Percentiles rank a stretch among this genome's conserved stretches.
These are phyloP conservation scores for Mastacembelus armatus DNA, from an alignment of 2,797 vertebrate genomes.

Conservation along the genomic window DNA sequence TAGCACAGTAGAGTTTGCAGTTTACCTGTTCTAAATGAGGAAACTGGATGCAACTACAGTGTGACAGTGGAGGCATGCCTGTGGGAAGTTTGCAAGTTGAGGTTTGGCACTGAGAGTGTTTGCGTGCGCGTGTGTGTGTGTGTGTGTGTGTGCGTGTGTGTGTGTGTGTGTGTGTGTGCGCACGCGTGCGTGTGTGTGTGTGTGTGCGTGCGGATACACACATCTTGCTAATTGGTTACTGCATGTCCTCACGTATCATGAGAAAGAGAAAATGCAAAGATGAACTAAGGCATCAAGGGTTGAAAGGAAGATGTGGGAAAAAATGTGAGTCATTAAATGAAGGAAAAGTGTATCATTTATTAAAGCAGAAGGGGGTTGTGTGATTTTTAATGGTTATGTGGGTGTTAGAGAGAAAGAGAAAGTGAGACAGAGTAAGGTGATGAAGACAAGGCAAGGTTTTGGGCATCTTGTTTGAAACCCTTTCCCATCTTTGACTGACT, in stretches of 20 bases:
- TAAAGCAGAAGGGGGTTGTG: conserved; percentile 23
- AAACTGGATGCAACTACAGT: conserved; percentile 57
- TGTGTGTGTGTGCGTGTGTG: conserved; percentile 28
- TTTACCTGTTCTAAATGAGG: conserved; percentile 73
- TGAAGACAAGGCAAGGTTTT: conserved; percentile 43
- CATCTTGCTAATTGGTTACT: conserved; percentile 34
- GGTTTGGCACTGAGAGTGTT: conserved; percentile 46
- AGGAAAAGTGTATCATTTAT: conserved; percentile 24
- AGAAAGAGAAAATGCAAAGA: conserved; percentile 21
- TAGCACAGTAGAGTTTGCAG: conserved; percentile 40
- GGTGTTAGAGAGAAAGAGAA: conserved; percentile 24
- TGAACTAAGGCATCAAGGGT: conserved; percentile 34
- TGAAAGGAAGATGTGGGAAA: neutral
- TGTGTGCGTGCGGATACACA: conserved; percentile 1
- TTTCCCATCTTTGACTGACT: conserved; percentile 44
- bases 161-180: neutral
- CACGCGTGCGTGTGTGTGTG: conserved; percentile 8
- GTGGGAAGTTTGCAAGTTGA: conserved; percentile 43
- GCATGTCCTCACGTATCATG: conserved; percentile 26
- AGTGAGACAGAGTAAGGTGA: neutral
- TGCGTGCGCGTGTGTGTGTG: neutral
- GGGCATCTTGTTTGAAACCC: conserved; percentile 55
- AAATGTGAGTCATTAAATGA: conserved; percentile 24
- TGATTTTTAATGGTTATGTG: conserved; percentile 41
- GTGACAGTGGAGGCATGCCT: conserved; percentile 63